Evolutionary conservation across 1,140 invertebrate genomes (phyloP), one percentile per base, ranked within the genome.

Genomic region (Reticulitermes speratus): DNA sequence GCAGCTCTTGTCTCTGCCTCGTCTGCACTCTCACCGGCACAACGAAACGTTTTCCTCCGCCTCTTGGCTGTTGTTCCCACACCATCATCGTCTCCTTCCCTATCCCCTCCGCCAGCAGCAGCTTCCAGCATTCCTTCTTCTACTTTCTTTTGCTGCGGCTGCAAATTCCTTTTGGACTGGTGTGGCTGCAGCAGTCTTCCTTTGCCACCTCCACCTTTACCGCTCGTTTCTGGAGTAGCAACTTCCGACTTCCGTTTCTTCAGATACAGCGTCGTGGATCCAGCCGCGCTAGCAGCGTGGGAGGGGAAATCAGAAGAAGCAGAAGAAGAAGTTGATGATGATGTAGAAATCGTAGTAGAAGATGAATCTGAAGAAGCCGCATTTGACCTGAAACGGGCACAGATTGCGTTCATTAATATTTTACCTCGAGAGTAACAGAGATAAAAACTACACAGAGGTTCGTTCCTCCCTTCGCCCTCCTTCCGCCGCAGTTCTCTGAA

Each of bases 361-460:
- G 65, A 75, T 75, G 25, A 75, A 75, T 25, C n/a, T 75, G 65
- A 86, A 38, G 38, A 81, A 44, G 59, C 85, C 38, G 75, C 85
- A 86, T 86, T 81, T 81, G 85, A 81, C 85, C 85, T 86, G 85
- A 65, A 86, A 86, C 65, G 65, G n/a, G 75, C 48, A 48, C 84
- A 86, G 38, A 86, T 55, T 81, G 85, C 48, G 38, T 81, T 86
- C 86, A 44, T 82, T 84, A 84, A 86, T 69, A 86, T 52, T 52
- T 45, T 48, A 44, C 86, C 25, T 69, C n/a, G 14, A 55, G 81
- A 45, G 52, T 44, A 83, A 65, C n/a, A 2, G n/a, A 44, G 38
- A 44, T 25, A 44, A 84, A 84, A 84, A 84, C 44, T 12, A 84
- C 44, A 84, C 12, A 32, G 83, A 84, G 83, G n/a, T 30, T 75